phyloP scores from a whole-genome alignment of 2,113 vertebrate species.

The Tetrax tetrax region DNA sequence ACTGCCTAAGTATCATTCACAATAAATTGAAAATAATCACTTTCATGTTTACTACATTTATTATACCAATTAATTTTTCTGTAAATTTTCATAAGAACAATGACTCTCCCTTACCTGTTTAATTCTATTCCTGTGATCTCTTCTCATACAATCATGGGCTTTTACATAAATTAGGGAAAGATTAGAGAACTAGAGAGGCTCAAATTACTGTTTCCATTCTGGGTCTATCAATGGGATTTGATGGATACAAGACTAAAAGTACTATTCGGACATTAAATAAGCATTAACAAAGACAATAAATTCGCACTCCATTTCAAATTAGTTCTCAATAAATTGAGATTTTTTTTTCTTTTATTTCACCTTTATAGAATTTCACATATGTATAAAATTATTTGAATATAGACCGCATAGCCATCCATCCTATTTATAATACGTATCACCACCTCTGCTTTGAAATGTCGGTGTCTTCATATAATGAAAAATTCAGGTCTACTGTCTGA shows the following conservation, averaged over 20 bases:
- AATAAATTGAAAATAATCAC: neutral
- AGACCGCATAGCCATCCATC: neutral
- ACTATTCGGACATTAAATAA: neutral
- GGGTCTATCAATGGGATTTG: neutral
- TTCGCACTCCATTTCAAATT: neutral
- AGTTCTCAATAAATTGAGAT: rapidly evolving
- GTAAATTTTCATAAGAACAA: neutral
- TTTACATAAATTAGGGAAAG: neutral
- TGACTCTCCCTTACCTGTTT: neutral
- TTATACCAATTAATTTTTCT: neutral
- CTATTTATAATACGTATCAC: neutral
- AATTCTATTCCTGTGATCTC: neutral
- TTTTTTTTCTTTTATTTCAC: rapidly evolving
- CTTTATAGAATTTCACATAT: neutral
- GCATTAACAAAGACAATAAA: neutral
- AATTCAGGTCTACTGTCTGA: neutral
- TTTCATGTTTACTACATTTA: neutral
- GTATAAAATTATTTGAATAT: neutral
- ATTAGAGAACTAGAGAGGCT: neutral
- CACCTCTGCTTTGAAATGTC: neutral
- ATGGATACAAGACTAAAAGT: neutral
- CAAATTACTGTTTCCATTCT: neutral
- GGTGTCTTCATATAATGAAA: neutral
- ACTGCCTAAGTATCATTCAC: neutral
- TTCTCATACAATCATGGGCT: neutral